Conservation (phyloP, 2,113 vertebrate species). For the Epinephelus fuscoguttatus region DNA sequence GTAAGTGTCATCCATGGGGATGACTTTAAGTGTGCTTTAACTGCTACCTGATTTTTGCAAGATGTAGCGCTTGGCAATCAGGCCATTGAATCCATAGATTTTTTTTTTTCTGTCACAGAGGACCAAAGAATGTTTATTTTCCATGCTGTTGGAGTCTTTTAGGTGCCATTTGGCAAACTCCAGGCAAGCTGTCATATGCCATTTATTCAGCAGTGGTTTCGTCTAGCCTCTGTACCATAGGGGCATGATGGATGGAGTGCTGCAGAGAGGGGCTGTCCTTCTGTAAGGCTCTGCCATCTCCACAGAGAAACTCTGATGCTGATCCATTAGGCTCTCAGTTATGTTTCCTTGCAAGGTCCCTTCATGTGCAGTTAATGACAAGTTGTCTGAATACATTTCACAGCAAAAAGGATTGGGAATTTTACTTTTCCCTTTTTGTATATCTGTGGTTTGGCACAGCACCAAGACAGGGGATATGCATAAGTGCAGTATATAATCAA, state of each 20-base stretch:
- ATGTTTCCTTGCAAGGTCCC: conserved; percentile 12
- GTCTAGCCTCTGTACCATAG: conserved; percentile 44
- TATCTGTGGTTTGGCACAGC: conserved; percentile 11
- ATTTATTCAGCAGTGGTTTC: conserved; percentile 64
- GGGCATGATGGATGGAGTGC: conserved; percentile 60
- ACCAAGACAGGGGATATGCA: neutral
- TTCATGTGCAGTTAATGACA: conserved; percentile 29
- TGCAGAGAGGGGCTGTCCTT: conserved; percentile 32
- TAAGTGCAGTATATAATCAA: neutral
- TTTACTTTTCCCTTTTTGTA: conserved; percentile 11
- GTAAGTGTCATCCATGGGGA: neutral
- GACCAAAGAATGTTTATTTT: conserved; percentile 38
- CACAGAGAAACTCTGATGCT: conserved; percentile 32
- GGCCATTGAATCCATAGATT: conserved; percentile 12
- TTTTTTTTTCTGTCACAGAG: conserved; percentile 28
- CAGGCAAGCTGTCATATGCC: conserved; percentile 68
- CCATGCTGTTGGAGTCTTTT: conserved; percentile 47
- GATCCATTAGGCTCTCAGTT: conserved; percentile 19
- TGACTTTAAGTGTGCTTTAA: conserved; percentile 7
- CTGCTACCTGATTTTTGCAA: conserved; percentile 1
- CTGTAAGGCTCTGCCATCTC: conserved; percentile 25
- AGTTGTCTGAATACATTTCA: conserved; percentile 16
- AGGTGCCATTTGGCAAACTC: conserved; percentile 71
- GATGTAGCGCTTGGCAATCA: conserved; percentile 28
- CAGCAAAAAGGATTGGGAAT: neutral